phyloP scores from a whole-genome alignment of 1,140 invertebrate species.

The Drosophila bocqueti region DNA sequence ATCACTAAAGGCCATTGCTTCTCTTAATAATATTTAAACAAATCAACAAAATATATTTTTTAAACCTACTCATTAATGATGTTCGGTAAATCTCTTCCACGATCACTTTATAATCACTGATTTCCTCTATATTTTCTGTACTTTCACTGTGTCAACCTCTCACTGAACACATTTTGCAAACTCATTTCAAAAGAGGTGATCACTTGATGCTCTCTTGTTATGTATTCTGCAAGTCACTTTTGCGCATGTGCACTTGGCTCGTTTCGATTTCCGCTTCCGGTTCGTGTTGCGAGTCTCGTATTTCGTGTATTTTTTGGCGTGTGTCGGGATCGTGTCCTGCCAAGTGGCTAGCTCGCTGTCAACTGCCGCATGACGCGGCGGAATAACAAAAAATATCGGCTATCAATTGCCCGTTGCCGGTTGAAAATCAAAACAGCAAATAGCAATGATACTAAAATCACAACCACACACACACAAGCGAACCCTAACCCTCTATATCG shows the following conservation, averaged over 20 bases:
- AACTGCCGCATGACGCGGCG: conserved; percentile 84
- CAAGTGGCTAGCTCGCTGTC: conserved; percentile 80
- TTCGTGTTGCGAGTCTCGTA: conserved; percentile 34
- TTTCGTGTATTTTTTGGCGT: conserved; percentile 45
- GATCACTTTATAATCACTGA: conserved; percentile 12
- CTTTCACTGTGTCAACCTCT: conserved; percentile 13
- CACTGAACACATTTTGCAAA: conserved; percentile 1
- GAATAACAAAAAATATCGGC: conserved; percentile 69
- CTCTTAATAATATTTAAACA: background rate
- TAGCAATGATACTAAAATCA: conserved; percentile 78
- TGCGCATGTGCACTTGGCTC: conserved; percentile 73
- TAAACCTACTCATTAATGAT: conserved; percentile 52
- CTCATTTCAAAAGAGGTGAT: conserved; percentile 21
- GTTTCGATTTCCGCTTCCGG: conserved; percentile 6
- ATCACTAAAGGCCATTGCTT: background rate
- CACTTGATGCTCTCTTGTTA: conserved; percentile 10
- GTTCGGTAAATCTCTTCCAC: background rate
- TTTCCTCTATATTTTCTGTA: background rate
- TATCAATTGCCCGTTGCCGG: conserved; percentile 72
- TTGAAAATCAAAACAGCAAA: conserved; percentile 82
- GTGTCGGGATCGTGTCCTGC: conserved; percentile 77
- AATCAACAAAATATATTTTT: background rate
- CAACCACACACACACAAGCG: conserved; percentile 41
- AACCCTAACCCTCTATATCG: conserved; percentile 56
- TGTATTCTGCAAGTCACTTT: conserved; percentile 30